Base-by-base conservation (phyloP, 2,113 vertebrate genomes). In the Psophia crepitans region DNA sequence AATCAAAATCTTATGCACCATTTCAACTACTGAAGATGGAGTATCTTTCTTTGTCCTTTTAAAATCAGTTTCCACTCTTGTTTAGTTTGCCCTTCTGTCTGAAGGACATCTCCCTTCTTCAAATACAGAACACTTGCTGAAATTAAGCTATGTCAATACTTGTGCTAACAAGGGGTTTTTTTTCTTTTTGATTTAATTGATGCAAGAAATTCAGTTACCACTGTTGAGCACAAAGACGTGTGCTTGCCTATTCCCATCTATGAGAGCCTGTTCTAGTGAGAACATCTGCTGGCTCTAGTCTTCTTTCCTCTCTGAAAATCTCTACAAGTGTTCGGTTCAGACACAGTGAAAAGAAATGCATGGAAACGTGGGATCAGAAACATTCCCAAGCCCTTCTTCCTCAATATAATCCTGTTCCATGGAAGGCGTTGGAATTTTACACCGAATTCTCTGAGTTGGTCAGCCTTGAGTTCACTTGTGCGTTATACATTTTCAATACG, bases 1-100 rank as follows among this genome's bases (percentile, higher is more conserved):
- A 91, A 87, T 85, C 75, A 49, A 87, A 91, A 94, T 95, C 84
- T 79, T 88, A 83, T 79, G 88, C 84, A 81, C 71, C 51, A 70
- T 92, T 96, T 85, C 80, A 70, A 0, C 68, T 48, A 24, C 74
- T 65, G 75, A 84, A 93, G 93, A 91, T 81, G 64, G 49, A 96
- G 81, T 61, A 54, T 28, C 51, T 92, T 83, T 32, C 56, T 33
- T 73, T 54, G 68, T 74, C 85, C 60, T 95, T 89, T 92, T 26
- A 63, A 89, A 91, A 96, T 63, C 5, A 35, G 75, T 77, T 91
- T 69, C 44, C 32, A 44, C 32, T 84, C 49, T 39, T 78, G 27
- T 54, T 88, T 58, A 24, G 76, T 85, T 92, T 87, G 71, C 68
- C 92, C 73, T 95, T 93, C 77, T 79, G 20, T 30, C 54, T 85